Base-by-base conservation (phyloP, 1,140 invertebrate species). In the Mylabris phalerata region DNA sequence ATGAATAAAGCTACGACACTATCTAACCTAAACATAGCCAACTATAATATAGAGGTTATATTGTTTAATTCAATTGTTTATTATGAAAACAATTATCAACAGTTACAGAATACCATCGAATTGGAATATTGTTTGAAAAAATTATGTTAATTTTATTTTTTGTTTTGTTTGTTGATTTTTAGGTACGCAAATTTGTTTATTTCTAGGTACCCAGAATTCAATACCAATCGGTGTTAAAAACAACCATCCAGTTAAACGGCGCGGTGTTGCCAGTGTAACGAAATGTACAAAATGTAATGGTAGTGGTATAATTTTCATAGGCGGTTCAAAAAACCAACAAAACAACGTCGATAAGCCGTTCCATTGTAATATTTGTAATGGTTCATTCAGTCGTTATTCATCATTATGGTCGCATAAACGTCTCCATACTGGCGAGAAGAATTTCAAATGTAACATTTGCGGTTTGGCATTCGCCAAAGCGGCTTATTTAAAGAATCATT, bases 401-500 rank as follows among this genome's bases (percentile, higher is more conserved):
- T 90, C 88, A 44, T 75, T 92, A 50, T 91, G 89, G 88, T 90
- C 88, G 19, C 89, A 91, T 70, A 90, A 91, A 73, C 84, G 89
- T 67, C 76, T 91, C 60, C 89, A 92, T 74, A 86, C 88, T 50
- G 90, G 90, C 26, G 90, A 93, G 72, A 93, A 93, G 75, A 90
- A 90, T 63, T 92, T 92, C 72, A 91, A 91, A 73, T 97, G 93
- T 77, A 88, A 91, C 65, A 89, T 93, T 41, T 98, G 94, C 76
- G 91, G 90, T 25, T 84, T 96, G 70, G 90, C 91, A 56, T 97
- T 97, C 77, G 93, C 93, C 25, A 90, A 90, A 75, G 88, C 88
- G 43, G 89, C 90, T 6, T 91, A 92, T 76, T 80, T 96, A 48
- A 95, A 95, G 72, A 98, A 98, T 73, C 90, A 93, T 73, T 87